Base-by-base conservation (phyloP, 2,797 vertebrate genomes). In the Galaxias olidus region DNA sequence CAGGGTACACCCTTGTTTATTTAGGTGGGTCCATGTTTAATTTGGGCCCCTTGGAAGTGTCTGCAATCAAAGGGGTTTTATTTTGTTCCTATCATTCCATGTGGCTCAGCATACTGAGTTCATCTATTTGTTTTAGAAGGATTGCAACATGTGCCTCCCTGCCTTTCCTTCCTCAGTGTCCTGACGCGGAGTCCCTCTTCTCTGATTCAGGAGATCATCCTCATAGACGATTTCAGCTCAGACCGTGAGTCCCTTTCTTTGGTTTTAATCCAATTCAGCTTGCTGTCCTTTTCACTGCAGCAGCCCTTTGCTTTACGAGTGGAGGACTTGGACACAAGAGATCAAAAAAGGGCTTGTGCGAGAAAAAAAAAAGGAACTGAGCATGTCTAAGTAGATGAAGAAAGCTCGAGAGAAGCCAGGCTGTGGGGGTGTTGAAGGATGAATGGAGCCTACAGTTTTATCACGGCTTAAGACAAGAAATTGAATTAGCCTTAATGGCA, bases 221-320 rank as follows among this genome's bases (percentile, higher is more conserved):
- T 99, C 72, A 96, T 99, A 54, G 98, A 99, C 67, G 98, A 99
- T 91, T 99, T 97, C 93, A 99, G 98, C 88, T 89, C 92, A 0
- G 96, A 98, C 74, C 80, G 98, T 98, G 88, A 96, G 97, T 94
- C 57, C 57, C 30, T 55, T 45, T 44, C 19, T 30, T 30, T 30
- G 30, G 30, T 30, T 6, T 6, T 2, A 3, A 2, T 30, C 2
- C 30, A 6, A 30, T 30, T 6, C 30, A 6, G 30, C 20, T 59
- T 61, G 0, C 10, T n/a, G 9, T 40, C 59, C 20, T 9, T 51
- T 58, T 63, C 17, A 40, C n/a, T 4, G 45, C 13, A 9, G n/a
- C 8, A 15, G 14, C 41, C 66, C 17, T 59, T 18, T 46, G 56
- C 49, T 13, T 40, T 17, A 3, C 15, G 30, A 30, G 6, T 3